Conservation (phyloP, 2,888 invertebrate species). For the Pollenia angustigena region DNA sequence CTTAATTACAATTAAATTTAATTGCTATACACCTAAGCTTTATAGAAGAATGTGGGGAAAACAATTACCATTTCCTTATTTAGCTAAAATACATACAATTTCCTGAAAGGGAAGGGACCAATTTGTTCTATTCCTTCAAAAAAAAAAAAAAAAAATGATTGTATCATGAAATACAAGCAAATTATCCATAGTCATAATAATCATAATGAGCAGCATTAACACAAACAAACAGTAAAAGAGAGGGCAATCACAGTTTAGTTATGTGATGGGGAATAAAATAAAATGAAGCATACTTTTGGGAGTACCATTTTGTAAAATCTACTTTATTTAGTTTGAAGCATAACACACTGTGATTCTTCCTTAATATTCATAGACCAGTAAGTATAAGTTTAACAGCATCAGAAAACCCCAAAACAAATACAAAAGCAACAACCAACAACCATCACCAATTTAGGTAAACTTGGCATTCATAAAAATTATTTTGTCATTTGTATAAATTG, state of each 20-base stretch:
- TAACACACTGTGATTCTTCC: neutral
- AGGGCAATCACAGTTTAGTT: slow-evolving; percentile 22
- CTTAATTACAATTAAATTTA: slow-evolving; percentile 67
- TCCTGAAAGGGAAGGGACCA: neutral
- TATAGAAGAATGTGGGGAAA: slow-evolving; percentile 19
- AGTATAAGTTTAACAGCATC: slow-evolving; percentile 38
- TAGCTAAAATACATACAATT: slow-evolving; percentile 37
- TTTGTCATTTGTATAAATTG: slow-evolving; percentile 58
- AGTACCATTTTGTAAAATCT: neutral
- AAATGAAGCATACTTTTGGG: slow-evolving; percentile 15
- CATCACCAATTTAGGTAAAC: slow-evolving; percentile 31
- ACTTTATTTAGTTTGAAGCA: neutral
- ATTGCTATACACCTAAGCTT: slow-evolving; percentile 55
- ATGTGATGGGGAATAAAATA: neutral
- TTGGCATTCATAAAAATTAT: slow-evolving; percentile 63
- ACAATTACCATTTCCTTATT: slow-evolving; percentile 60
- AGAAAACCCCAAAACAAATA: neutral
- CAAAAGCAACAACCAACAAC: neutral
- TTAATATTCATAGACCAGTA: slow-evolving; percentile 2
- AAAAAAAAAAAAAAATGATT: neutral
- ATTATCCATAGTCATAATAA: slow-evolving; percentile 34
- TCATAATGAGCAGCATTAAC: slow-evolving; percentile 14
- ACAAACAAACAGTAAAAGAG: neutral
- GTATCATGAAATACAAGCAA: slow-evolving; percentile 41
- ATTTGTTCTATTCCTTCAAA: neutral